A percentile compares a stretch with the other conserved stretches of the same genome.
phyloP scores from a whole-genome alignment of 1,140 invertebrate species.

The Gonioctena quinquepunctata region DNA sequence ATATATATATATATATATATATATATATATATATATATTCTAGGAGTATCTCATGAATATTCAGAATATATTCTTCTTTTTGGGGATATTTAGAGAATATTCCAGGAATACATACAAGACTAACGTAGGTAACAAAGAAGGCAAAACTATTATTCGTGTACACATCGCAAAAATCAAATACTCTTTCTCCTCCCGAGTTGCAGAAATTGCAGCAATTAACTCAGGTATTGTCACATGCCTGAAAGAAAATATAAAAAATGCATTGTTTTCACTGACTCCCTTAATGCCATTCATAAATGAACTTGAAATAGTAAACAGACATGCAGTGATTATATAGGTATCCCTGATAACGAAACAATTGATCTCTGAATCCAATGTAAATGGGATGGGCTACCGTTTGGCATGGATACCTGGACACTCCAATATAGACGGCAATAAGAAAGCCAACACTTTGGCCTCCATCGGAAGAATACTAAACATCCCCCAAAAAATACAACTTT shows the following conservation, averaged over 20 bases:
- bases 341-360: slow-evolving; percentile 8
- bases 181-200: neutral
- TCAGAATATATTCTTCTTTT: too few relatives aligned
- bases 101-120: too few relatives aligned
- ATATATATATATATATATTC: too few relatives aligned
- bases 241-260: slow-evolving; percentile 20
- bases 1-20: too few relatives aligned
- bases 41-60: too few relatives aligned
- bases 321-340: neutral
- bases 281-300: slow-evolving; percentile 19
- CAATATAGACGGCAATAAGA: neutral
- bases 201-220: slow-evolving; percentile 24
- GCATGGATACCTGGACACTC: slow-evolving; percentile 22
- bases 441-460: slow-evolving; percentile 8
- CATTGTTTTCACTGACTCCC: slow-evolving; percentile 25
- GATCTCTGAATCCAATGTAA: neutral
- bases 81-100: too few relatives aligned
- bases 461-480: slow-evolving; percentile 16
- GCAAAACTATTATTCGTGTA: neutral
- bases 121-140: neutral
- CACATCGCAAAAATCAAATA: neutral
- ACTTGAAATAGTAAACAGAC: neutral
- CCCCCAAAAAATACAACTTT: neutral
- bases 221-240: neutral
- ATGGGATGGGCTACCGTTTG: neutral